Base-by-base conservation (phyloP, 2,113 vertebrate genomes). In the Cathartes aura region DNA sequence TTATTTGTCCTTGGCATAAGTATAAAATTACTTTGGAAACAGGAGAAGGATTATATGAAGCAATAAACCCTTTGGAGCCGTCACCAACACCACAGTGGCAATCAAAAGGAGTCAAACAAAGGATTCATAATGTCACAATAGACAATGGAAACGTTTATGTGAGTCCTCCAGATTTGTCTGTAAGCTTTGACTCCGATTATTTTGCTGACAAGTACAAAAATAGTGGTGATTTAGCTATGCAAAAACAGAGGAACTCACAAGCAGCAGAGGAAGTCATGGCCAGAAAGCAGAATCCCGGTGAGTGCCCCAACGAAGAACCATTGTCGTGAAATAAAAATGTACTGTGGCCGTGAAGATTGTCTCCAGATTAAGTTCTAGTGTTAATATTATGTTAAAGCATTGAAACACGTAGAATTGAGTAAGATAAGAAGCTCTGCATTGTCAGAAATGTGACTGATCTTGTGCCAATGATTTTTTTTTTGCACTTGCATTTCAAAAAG, bases 1-100 rank as follows among this genome's bases (percentile, higher is more conserved):
- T 99, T 95, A 96, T 99, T 97, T 99, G 99, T 91, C 99, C 99
- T 26, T 99, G 99, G 96, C 99, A 99, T 98, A 99, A 99, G 91
- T 99, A 98, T 96, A 99, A 98, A 98, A 99, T 99, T 94, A 98
- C 98, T 82, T 93, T 99, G 93, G 97, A 98, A 70, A 97, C 98
- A 63, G 99, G 99, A 82, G 99, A 99, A 98, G 98, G 99, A 62
- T 81, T 99, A 12, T 99, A 99, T 97, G 98, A 99, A 97, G 98
- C 94, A 96, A 82, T 87, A 52, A 96, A 99, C 93, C 98, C 98
- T 72, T 93, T 52, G 90, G 97, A 98, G 15, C 97, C 98, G 60
- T 91, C 96, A 13, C 94, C 98, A 64, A 97, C 93, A 58, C 92
- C 97, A 64, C 97, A 94, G 87, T 99, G 99, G 99, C 97, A 91